phyloP scores from a whole-genome alignment of 1,140 invertebrate genomes.

The Zaprionus nigranus region DNA sequence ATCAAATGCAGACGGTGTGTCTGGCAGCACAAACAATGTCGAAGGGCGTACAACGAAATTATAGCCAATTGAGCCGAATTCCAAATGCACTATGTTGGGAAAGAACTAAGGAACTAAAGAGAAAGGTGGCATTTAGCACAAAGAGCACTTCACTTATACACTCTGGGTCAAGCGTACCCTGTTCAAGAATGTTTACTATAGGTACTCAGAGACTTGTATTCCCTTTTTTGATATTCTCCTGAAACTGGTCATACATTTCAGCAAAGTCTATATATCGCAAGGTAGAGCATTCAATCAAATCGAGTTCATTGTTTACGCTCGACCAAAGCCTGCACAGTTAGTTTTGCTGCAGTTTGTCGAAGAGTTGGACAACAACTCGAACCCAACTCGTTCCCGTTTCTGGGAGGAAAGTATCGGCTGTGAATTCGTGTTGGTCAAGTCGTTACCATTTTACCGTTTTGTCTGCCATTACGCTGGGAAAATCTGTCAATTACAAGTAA shows the following conservation, averaged over 20 bases:
- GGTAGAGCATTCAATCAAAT: conserved; percentile 38
- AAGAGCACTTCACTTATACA: too few relatives aligned
- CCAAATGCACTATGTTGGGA: conserved; percentile 7
- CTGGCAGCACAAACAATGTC: conserved; percentile 59
- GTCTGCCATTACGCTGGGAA: conserved; percentile 68
- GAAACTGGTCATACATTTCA: too few relatives aligned
- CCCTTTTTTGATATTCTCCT: too few relatives aligned
- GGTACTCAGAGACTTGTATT: too few relatives aligned
- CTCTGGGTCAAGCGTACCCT: too few relatives aligned
- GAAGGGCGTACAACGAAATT: not conserved
- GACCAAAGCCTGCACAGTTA: conserved; percentile 31
- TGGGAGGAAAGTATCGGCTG: not conserved
- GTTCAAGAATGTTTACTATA: too few relatives aligned
- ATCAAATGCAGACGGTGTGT: conserved; percentile 75
- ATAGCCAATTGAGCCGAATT: not conserved
- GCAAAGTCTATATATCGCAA: not conserved
- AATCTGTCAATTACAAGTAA: conserved; percentile 76
- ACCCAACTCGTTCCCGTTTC: not conserved
- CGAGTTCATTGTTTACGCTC: conserved; percentile 39
- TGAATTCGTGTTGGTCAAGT: conserved; percentile 35
- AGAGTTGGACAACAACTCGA: not conserved
- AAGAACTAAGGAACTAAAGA: not conserved
- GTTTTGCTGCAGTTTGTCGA: conserved; percentile 13
- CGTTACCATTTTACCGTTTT: conserved; percentile 71
- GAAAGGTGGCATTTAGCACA: too few relatives aligned